These are phyloP conservation scores for Metalampra italica DNA, from an alignment of 2,888 invertebrate genomes.

Conservation along the genomic window DNA sequence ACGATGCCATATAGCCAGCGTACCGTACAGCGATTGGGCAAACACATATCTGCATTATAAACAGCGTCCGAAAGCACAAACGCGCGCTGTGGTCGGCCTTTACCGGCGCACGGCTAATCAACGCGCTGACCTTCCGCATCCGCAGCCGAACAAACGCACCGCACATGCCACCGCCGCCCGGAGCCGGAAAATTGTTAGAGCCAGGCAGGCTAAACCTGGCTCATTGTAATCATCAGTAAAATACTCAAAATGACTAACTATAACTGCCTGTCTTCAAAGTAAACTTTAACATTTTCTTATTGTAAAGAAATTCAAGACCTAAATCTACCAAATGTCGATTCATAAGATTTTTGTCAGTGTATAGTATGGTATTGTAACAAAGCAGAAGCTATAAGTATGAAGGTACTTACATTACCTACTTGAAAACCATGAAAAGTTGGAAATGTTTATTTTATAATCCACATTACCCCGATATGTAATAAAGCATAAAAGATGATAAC, in stretches of 20 bases:
- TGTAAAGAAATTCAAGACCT: too few species aligned
- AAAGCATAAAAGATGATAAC: constrained; percentile 46
- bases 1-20: constrained; percentile 78
- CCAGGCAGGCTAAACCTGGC: neutral
- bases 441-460: neutral
- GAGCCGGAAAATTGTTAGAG: constrained; percentile 1
- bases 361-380: too few species aligned
- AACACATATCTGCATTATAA: constrained; percentile 80
- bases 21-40: constrained; percentile 77
- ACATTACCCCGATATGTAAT: constrained; percentile 36
- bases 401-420: too few species aligned
- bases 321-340: too few species aligned
- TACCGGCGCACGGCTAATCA: constrained; percentile 73
- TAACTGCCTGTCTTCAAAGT: too few species aligned
- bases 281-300: too few species aligned
- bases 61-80: constrained; percentile 74
- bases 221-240: neutral
- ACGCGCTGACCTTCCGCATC: constrained; percentile 73
- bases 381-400: too few species aligned
- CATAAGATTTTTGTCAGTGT: too few species aligned
- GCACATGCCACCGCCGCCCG: neutral
- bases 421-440: too few species aligned
- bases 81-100: constrained; percentile 76
- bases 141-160: constrained; percentile 63
- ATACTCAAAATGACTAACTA: too few species aligned